Evolutionary conservation across 2,888 invertebrate species (phyloP).

Genomic region (Chymomyza procnemis): DNA sequence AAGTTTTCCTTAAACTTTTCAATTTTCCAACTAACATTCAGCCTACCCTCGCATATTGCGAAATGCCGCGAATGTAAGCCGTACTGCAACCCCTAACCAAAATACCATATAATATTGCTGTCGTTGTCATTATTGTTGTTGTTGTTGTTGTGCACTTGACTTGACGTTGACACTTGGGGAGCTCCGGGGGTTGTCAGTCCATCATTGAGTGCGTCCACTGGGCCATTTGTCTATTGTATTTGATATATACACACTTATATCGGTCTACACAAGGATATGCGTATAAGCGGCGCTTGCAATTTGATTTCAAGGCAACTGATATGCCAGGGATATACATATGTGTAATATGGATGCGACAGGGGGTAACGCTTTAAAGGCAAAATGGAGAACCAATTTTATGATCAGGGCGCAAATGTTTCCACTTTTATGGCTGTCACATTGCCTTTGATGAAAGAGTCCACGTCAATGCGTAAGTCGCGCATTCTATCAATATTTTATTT

Average conservation of each 20-base stretch:
- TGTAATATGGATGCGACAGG: conserved; percentile 13
- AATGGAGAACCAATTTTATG: conserved; percentile 7
- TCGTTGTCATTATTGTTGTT: neutral
- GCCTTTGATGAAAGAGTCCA: conserved; percentile 31
- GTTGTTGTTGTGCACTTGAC: conserved; percentile 35
- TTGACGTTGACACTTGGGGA: conserved; percentile 38
- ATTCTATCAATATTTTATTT: conserved; percentile 53
- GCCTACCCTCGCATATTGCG: neutral
- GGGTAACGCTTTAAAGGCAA: conserved; percentile 8
- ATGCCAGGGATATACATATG: conserved; percentile 5
- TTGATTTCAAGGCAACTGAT: conserved; percentile 24
- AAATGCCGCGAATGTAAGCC: neutral
- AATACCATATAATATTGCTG: neutral
- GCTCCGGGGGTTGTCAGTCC: conserved; percentile 20
- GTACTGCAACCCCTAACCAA: conserved; percentile 4
- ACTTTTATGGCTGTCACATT: conserved; percentile 7
- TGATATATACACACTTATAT: neutral
- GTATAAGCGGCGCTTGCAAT: conserved; percentile 4
- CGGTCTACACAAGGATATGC: neutral
- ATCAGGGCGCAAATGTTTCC: neutral
- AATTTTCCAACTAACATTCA: too few species aligned
- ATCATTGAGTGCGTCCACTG: conserved; percentile 11
- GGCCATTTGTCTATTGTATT: conserved; percentile 34
- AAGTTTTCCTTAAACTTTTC: too few species aligned
- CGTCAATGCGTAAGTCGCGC: conserved; percentile 8